Base-by-base conservation (phyloP, 37 sponge, comb jelly and placozoan genomes). In the Aphrocallistes beatrix region DNA sequence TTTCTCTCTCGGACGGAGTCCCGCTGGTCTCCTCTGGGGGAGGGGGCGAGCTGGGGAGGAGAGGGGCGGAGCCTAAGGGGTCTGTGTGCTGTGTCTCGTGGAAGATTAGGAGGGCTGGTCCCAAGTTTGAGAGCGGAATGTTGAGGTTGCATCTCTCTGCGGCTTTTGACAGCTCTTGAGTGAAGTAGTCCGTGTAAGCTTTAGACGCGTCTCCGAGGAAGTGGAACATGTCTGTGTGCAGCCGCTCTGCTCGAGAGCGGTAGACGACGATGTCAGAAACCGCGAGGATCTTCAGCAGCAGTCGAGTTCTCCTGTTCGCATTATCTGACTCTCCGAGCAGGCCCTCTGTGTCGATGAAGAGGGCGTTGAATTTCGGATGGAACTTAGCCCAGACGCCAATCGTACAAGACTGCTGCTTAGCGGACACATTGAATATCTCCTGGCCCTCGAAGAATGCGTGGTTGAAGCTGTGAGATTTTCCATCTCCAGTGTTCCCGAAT, bases 401-500 rank as follows among this genome's bases (percentile, higher is more conserved):
- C 16, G 97, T 96, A 75, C 97, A 94, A 13, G 94, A 87, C 10
- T 48, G 48, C 84, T 86, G 91, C 17, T 51, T 39, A 37, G 91
- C 28, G 0, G 97, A 96, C 0, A 93, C 92, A 30, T 37, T 51
- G 85, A 96, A 96, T 30, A 96, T 90, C 37, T 91, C 86, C 39
- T 38, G 49, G 36, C 94, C 97, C 23, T 81, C 82, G 84, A 96
- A 96, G 88, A 96, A 96, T 37, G 93, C 84, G 48, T 92, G 93
- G 84, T 96, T 96, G 36, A 96, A 87, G 9, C 94, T 96, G 85
- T 91, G 87, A 1, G 93, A 92, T 83, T 96, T 96, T 16, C 97
- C 97, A 86, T 96, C 97, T 25, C 97, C 97, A 38, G 97, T 96
- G 87, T 96, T 96, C 0, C 97, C 97, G 88, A 96, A 90, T 83